phyloP scores from a whole-genome alignment of 2,113 vertebrate species.

The Sapajus apella region DNA sequence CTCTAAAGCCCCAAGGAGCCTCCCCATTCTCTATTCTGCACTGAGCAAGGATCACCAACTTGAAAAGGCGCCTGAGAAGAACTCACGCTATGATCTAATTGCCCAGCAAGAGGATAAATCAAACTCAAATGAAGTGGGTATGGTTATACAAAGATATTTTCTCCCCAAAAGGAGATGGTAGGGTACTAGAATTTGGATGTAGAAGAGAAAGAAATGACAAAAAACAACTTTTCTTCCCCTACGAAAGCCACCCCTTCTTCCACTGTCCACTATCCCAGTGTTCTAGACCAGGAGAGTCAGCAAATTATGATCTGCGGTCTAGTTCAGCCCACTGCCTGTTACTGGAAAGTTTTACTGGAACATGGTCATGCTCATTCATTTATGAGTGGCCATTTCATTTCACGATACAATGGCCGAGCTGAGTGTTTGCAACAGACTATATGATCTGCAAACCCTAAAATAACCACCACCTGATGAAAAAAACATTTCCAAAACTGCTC shows the following conservation, averaged over 20 bases:
- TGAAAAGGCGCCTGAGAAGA: neutral
- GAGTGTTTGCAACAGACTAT: neutral
- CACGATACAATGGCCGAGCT: neutral
- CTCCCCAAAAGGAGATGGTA: neutral
- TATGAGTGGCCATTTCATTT: neutral
- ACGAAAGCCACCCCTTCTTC: neutral
- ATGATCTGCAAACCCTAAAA: neutral
- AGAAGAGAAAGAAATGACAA: neutral
- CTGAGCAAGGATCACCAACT: neutral
- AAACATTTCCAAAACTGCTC: neutral
- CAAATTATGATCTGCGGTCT: neutral
- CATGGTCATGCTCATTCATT: neutral
- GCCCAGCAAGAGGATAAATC: neutral
- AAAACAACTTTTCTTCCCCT: neutral
- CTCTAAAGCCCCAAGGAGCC: too few species aligned
- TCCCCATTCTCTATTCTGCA: too few species aligned
- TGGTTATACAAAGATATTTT: neutral
- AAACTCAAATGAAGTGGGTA: neutral
- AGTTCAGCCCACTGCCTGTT: neutral
- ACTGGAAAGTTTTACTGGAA: neutral
- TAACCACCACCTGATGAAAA: neutral
- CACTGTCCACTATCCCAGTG: neutral
- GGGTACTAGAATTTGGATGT: neutral
- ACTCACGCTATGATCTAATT: neutral
- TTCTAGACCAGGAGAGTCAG: neutral